These are phyloP conservation scores for Orthosia gracilis DNA, from an alignment of 2,888 invertebrate genomes.

Conservation along the genomic window DNA sequence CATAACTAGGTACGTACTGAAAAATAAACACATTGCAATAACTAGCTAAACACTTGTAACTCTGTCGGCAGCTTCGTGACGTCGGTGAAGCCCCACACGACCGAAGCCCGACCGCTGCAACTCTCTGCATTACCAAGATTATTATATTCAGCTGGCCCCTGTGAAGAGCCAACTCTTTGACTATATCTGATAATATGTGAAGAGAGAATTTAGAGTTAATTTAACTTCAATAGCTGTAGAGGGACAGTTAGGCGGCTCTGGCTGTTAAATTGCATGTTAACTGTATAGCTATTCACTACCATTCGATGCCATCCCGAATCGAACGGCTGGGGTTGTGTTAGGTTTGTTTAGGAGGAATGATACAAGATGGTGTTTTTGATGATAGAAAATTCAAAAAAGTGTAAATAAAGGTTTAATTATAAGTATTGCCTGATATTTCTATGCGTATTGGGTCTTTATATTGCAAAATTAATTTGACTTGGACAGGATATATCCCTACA, in stretches of 20 bases:
- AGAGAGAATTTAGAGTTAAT: background rate
- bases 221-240: background rate
- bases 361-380: too few relatives aligned
- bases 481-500: too few relatives aligned
- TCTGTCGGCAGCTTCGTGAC: constrained; percentile 52
- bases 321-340: too few relatives aligned
- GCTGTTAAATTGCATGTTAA: too few relatives aligned
- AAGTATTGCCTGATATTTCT: too few relatives aligned
- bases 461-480: background rate
- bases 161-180: constrained; percentile 35
- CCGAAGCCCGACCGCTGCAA: constrained; percentile 59
- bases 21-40: constrained; percentile 46
- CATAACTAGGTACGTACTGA: background rate
- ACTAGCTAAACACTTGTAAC: constrained; percentile 57
- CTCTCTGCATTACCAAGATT: constrained; percentile 54
- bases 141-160: constrained; percentile 43
- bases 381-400: too few relatives aligned
- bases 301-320: too few relatives aligned
- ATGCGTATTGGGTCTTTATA: background rate
- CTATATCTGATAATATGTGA: constrained; percentile 8
- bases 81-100: constrained; percentile 58
- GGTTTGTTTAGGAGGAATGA: too few relatives aligned
- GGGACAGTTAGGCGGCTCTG: background rate
- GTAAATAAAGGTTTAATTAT: too few relatives aligned
- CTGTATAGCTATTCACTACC: background rate